Evolutionary conservation across 2,888 invertebrate genomes (phyloP).

Genomic region (Ectobius pallidus): DNA sequence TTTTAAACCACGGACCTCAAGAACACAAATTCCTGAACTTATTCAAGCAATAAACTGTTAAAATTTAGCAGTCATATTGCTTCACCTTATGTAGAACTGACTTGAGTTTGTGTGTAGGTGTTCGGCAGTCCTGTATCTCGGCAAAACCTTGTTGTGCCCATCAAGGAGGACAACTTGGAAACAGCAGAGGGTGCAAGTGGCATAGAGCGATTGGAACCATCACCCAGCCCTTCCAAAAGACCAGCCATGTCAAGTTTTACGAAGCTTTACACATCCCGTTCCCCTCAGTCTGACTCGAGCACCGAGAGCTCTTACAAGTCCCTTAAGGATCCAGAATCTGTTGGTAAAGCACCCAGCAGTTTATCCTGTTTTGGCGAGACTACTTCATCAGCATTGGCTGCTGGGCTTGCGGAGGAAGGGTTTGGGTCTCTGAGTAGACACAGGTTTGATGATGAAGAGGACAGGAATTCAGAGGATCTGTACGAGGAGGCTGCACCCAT

Average conservation of each 20-base stretch:
- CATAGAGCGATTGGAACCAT: neutral
- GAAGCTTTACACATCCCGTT: neutral
- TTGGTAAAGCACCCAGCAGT: neutral
- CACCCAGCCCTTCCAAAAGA: neutral
- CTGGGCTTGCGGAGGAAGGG: conserved; percentile 22
- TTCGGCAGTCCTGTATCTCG: conserved; percentile 2
- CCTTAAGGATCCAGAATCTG: conserved; percentile 1
- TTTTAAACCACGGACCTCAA: too few relatives aligned
- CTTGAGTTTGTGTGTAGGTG: conserved; percentile 31
- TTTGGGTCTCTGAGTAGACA: conserved; percentile 15
- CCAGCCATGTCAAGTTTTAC: neutral
- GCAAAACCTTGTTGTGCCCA: neutral
- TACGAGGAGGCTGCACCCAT: conserved; percentile 19
- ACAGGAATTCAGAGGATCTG: neutral
- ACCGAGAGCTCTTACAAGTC: conserved; percentile 16
- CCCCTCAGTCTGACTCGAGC: neutral
- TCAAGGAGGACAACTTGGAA: conserved; percentile 19
- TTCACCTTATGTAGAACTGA: too few relatives aligned
- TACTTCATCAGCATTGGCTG: conserved; percentile 8
- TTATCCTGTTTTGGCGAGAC: conserved; percentile 26
- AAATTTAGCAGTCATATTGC: too few relatives aligned
- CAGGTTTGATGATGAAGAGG: neutral
- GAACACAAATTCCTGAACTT: too few relatives aligned
- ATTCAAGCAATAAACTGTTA: too few relatives aligned
- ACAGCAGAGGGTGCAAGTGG: neutral